These are phyloP conservation scores for Labroides dimidiatus DNA, from an alignment of 2,797 vertebrate genomes.

Conservation along the genomic window DNA sequence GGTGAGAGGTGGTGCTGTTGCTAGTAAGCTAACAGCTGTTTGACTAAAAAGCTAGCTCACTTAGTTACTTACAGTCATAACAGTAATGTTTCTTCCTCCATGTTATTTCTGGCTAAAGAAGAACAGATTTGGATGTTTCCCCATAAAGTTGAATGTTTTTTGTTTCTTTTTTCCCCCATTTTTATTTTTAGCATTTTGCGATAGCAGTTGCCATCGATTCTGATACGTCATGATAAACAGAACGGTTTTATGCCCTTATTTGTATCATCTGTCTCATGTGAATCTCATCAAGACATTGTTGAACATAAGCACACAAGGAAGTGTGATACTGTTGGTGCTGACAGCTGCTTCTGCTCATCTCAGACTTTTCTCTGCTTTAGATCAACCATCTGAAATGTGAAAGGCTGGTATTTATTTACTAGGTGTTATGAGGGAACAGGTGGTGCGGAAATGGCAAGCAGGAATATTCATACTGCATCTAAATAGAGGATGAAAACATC, in stretches of 20 bases:
- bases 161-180: not conserved
- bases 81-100: not conserved
- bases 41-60: not conserved
- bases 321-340: slow-evolving; percentile 7
- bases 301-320: slow-evolving; percentile 15
- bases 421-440: slow-evolving; percentile 50
- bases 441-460: slow-evolving; percentile 42
- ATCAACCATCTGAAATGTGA: slow-evolving; percentile 47
- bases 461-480: slow-evolving; percentile 33
- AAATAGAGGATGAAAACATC: slow-evolving; percentile 20
- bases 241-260: not conserved
- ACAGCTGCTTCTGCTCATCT: slow-evolving; percentile 33
- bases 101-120: not conserved
- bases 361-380: slow-evolving; percentile 29
- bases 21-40: not conserved
- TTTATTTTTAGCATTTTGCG: not conserved
- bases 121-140: not conserved
- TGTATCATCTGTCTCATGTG: not conserved
- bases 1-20: not conserved
- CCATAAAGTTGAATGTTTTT: not conserved
- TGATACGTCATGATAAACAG: not conserved
- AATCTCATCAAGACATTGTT: slow-evolving; percentile 8
- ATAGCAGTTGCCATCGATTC: not conserved
- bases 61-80: too few species aligned
- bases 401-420: slow-evolving; percentile 57